Conservation (phyloP, 2,113 vertebrate species). For the Siniperca knerii region DNA sequence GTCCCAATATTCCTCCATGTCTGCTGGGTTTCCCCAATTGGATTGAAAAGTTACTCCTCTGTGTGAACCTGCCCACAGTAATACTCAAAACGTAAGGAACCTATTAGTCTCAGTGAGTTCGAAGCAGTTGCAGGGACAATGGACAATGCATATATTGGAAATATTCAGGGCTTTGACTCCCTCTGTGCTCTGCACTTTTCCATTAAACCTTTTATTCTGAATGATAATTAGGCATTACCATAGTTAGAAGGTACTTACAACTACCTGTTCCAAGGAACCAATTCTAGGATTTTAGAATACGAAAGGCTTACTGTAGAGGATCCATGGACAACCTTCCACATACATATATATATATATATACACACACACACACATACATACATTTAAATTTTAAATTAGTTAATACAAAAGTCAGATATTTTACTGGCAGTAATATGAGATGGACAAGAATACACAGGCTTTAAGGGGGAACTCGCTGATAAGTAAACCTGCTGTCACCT, state of each 20-base stretch:
- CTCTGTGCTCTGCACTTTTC: conserved; percentile 1
- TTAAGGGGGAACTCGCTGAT: too few relatives aligned
- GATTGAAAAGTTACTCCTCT: not conserved
- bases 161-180: conserved; percentile 35
- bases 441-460: too few relatives aligned
- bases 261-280: not conserved
- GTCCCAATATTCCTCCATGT: not conserved
- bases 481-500: too few relatives aligned
- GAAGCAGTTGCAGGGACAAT: conserved; percentile 41
- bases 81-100: conserved; percentile 33
- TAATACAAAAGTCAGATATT: too few relatives aligned
- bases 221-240: not conserved
- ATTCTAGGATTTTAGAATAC: not conserved
- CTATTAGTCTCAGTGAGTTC: conserved; percentile 34
- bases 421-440: too few relatives aligned
- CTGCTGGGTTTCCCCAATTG: conserved; percentile 1
- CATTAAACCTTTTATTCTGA: not conserved
- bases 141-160: conserved; percentile 36
- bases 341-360: too few relatives aligned
- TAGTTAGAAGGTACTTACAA: conserved; percentile 2
- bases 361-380: too few relatives aligned
- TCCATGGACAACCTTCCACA: too few relatives aligned
- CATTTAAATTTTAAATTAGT: too few relatives aligned
- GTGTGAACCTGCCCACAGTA: conserved; percentile 21
- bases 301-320: not conserved